These are phyloP conservation scores for Myodes glareolus DNA, from an alignment of 2,113 vertebrate species.

Conservation along the genomic window DNA sequence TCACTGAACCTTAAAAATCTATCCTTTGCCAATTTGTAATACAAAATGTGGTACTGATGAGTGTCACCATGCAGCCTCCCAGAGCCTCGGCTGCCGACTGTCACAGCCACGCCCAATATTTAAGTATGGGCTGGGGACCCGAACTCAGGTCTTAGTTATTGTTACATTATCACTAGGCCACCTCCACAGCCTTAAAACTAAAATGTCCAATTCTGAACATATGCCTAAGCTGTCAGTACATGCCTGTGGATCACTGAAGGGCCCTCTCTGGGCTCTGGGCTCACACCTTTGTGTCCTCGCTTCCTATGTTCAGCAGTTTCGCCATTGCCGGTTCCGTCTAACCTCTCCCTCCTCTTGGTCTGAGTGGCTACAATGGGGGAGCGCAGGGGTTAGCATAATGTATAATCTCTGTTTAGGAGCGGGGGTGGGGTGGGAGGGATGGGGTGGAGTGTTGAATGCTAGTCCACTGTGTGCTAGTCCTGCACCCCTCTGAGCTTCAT, in stretches of 20 bases:
- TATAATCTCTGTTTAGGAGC: not conserved
- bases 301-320: no score
- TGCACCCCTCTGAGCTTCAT: not conserved
- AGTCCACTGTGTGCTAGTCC: not conserved
- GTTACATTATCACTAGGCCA: not conserved
- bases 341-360: not conserved
- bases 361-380: not conserved
- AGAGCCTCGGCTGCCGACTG: not conserved
- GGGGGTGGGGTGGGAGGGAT: not conserved
- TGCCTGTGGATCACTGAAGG: not conserved
- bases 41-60: not conserved
- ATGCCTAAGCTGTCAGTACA: rapidly evolving
- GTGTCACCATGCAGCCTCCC: not conserved
- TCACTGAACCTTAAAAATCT: not conserved
- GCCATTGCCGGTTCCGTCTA: no score
- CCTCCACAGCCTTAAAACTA: not conserved
- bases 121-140: not conserved
- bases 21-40: not conserved
- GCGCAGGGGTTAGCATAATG: not conserved
- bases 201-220: not conserved
- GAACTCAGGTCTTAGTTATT: not conserved
- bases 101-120: not conserved
- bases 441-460: not conserved
- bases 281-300: not conserved
- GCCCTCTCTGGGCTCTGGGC: not conserved